phyloP scores from a whole-genome alignment of 2,797 vertebrate species.

The Paramormyrops hopkinsi region DNA sequence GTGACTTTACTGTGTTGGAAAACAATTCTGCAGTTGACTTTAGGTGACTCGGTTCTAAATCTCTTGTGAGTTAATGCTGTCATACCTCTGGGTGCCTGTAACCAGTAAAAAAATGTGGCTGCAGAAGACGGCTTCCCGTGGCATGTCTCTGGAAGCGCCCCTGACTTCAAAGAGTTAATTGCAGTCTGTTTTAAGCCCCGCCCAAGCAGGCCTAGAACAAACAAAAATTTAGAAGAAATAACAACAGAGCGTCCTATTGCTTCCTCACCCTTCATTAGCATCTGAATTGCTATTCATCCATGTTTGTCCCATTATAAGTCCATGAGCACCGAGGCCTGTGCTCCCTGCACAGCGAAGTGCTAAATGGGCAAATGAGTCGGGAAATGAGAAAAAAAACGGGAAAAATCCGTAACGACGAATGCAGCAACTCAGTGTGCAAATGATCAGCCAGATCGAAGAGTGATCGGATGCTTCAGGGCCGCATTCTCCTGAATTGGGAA shows the following conservation, averaged over 20 bases:
- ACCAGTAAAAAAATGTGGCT: not conserved
- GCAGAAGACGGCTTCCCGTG: not conserved
- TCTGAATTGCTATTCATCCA: slow-evolving; percentile 86
- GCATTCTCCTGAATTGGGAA: slow-evolving; percentile 28
- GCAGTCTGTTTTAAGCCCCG: slow-evolving; percentile 59
- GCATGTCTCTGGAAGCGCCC: not conserved
- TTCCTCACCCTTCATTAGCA: slow-evolving; percentile 84
- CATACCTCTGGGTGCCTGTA: not conserved
- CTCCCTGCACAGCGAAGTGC: slow-evolving; percentile 53
- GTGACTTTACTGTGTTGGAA: not conserved
- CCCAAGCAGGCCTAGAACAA: slow-evolving; percentile 49
- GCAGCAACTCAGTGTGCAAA: not conserved
- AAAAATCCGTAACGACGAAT: not conserved
- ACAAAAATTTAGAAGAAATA: slow-evolving; percentile 47
- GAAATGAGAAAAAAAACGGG: not conserved
- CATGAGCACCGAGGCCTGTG: slow-evolving; percentile 70
- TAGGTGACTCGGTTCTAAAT: not conserved
- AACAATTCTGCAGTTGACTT: not conserved
- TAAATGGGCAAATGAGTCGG: not conserved
- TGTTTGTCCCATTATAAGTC: slow-evolving; percentile 77
- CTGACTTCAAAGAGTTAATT: slow-evolving; percentile 38
- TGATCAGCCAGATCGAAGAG: slow-evolving; percentile 26
- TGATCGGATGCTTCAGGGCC: slow-evolving; percentile 31
- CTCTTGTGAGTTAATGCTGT: not conserved
- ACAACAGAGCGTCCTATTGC: slow-evolving; percentile 71